Evolutionary conservation across 2,888 invertebrate genomes (phyloP).

Genomic region (Drosophila birchii): DNA sequence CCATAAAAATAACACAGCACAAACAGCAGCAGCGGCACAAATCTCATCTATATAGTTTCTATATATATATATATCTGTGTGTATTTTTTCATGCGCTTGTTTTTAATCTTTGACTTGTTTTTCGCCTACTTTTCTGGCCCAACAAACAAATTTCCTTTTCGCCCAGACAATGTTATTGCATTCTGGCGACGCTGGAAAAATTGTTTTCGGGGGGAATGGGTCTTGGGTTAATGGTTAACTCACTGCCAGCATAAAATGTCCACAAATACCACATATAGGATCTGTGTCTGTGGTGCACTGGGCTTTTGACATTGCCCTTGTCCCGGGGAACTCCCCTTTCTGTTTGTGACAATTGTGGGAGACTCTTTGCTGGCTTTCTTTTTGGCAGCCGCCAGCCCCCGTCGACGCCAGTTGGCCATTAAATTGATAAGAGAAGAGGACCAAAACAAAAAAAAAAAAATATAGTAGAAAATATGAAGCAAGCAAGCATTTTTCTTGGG

Average conservation of each 20-base stretch:
- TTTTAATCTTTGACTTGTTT: slow-evolving; percentile 76
- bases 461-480: not conserved
- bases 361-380: slow-evolving; percentile 21
- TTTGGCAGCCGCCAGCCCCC: slow-evolving; percentile 13
- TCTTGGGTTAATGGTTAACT: slow-evolving; percentile 36
- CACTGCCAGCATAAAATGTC: slow-evolving; percentile 26
- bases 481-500: slow-evolving; percentile 34
- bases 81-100: slow-evolving; percentile 61
- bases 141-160: slow-evolving; percentile 35
- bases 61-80: not conserved
- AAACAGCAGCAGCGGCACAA: slow-evolving; percentile 50
- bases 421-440: slow-evolving; percentile 79
- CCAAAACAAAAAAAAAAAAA: slow-evolving; percentile 23
- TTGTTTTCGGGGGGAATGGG: slow-evolving; percentile 9
- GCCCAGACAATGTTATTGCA: slow-evolving; percentile 75
- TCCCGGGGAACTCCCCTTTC: slow-evolving; percentile 28
- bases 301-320: slow-evolving; percentile 45
- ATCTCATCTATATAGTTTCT: slow-evolving; percentile 39
- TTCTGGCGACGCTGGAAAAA: slow-evolving; percentile 63
- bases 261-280: slow-evolving; percentile 5
- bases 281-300: slow-evolving; percentile 45
- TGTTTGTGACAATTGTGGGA: slow-evolving; percentile 68
- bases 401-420: slow-evolving; percentile 81
- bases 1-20: slow-evolving; percentile 65
- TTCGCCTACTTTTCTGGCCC: slow-evolving; percentile 49